These are phyloP conservation scores for Cyphomyrus plagiostoma DNA, from an alignment of 2,113 vertebrate genomes.

Conservation along the genomic window DNA sequence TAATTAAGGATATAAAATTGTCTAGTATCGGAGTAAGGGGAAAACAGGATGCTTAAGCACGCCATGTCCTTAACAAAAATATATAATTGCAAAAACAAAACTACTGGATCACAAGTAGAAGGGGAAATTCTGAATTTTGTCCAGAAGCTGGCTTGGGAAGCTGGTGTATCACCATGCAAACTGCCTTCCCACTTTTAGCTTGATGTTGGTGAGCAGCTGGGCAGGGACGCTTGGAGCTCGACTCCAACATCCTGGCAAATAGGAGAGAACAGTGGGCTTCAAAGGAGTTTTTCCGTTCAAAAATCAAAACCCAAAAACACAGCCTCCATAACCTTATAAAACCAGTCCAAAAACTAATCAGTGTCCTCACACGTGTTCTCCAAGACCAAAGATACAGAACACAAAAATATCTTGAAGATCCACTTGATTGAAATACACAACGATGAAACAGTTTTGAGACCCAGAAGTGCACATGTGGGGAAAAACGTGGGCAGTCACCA, in stretches of 20 bases:
- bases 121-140: neutral
- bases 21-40: neutral
- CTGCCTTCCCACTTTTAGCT: neutral
- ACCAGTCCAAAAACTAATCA: neutral
- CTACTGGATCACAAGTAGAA: neutral
- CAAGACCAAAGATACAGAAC: neutral
- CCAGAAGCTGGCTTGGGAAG: neutral
- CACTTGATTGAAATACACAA: conserved; percentile 3
- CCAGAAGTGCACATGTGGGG: neutral
- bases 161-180: neutral
- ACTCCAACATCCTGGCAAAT: neutral
- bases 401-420: neutral
- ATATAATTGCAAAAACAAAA: neutral
- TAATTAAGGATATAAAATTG: neutral
- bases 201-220: neutral
- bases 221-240: neutral
- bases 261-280: neutral
- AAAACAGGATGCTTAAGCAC: neutral
- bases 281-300: neutral
- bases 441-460: neutral
- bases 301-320: neutral
- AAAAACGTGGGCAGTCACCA: neutral
- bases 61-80: neutral
- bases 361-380: neutral
- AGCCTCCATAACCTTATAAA: neutral